phyloP scores from a whole-genome alignment of 2,113 vertebrate species.

The Peromyscus polionotus region DNA sequence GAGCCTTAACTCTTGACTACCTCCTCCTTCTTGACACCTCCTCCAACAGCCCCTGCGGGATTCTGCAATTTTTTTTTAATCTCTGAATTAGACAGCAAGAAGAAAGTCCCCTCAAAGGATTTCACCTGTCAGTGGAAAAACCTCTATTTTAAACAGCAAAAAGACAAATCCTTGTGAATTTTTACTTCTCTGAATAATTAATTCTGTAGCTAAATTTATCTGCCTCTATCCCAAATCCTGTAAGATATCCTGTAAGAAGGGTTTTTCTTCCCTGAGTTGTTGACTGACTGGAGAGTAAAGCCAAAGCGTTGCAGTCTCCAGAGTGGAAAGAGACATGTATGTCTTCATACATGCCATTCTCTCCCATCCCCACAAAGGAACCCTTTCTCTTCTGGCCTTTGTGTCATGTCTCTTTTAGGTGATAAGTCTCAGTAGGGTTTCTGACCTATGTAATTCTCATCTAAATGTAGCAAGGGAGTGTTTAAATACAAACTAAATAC shows the following conservation, averaged over 20 bases:
- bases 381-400: neutral
- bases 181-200: slow-evolving; percentile 54
- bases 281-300: slow-evolving; percentile 54
- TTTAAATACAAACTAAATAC: neutral
- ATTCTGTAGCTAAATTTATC: neutral
- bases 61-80: neutral
- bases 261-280: neutral
- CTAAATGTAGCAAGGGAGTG: neutral
- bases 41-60: neutral
- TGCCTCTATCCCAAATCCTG: neutral
- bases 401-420: neutral
- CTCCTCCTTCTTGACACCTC: neutral
- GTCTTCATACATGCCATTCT: neutral
- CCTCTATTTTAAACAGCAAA: slow-evolving; percentile 20
- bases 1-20: neutral
- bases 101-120: neutral
- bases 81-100: neutral
- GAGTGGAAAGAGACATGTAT: neutral
- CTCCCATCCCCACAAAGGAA: neutral
- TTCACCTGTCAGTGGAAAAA: slow-evolving; percentile 40
- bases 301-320: neutral
- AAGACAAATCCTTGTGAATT: neutral
- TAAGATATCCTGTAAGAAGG: neutral
- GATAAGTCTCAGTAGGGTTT: neutral
- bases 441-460: neutral